These are phyloP conservation scores for Platysternon megacephalum DNA, from an alignment of 2,113 vertebrate genomes.

Conservation along the genomic window DNA sequence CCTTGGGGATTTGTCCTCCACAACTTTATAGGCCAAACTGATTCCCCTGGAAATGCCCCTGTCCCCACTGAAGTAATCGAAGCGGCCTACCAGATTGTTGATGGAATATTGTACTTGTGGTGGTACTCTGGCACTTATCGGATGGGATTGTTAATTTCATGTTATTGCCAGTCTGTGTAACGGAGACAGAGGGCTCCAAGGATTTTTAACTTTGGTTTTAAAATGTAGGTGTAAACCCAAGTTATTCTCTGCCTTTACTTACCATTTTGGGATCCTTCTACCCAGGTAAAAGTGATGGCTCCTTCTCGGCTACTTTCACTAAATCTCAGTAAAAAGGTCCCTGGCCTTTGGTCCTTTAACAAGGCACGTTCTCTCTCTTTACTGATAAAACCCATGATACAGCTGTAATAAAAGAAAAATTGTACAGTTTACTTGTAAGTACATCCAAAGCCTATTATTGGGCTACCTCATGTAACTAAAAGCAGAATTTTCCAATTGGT, in stretches of 20 bases:
- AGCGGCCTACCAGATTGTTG: accelerated
- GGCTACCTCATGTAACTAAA: background rate
- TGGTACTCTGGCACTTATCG: accelerated
- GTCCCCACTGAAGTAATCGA: background rate
- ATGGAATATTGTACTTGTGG: accelerated
- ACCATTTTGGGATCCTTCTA: slow-evolving; percentile 88
- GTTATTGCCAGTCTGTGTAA: background rate
- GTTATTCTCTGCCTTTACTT: slow-evolving; percentile 23
- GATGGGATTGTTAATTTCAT: background rate
- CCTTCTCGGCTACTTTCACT: slow-evolving; percentile 97
- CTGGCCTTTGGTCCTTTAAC: slow-evolving; percentile 86
- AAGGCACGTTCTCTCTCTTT: slow-evolving; percentile 90
- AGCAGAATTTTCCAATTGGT: background rate
- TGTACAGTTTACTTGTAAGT: accelerated
- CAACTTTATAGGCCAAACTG: background rate
- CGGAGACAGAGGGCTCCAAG: background rate
- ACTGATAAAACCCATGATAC: slow-evolving; percentile 95
- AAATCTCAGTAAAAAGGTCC: slow-evolving; percentile 94
- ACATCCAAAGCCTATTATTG: background rate
- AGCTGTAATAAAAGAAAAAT: slow-evolving; percentile 75
- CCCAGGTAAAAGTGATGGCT: slow-evolving; percentile 98
- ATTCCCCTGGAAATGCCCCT: background rate
- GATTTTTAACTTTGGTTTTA: background rate
- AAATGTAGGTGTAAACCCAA: background rate
- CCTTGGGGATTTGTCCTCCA: background rate